Percentiles rank a stretch among this genome's conserved stretches.
Evolutionary conservation across 2,797 vertebrate species (phyloP).

Genomic region (Enteromius radiatus): DNA sequence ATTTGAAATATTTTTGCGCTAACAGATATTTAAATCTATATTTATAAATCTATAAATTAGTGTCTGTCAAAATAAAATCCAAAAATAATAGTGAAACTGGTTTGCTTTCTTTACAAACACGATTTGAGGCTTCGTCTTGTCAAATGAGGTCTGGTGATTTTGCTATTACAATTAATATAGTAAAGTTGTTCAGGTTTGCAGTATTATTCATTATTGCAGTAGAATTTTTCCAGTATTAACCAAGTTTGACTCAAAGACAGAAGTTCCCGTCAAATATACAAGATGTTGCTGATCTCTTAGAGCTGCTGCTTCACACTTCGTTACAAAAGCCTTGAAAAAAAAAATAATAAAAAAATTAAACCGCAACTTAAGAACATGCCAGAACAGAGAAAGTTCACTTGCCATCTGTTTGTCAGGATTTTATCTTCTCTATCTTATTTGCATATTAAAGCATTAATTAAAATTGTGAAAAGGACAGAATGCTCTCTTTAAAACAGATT

Average conservation of each 20-base stretch:
- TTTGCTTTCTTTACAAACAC: neutral
- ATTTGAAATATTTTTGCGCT: neutral
- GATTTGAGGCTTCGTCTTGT: neutral
- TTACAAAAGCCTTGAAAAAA: slow-evolving; percentile 75
- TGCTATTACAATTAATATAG: neutral
- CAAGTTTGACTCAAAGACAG: neutral
- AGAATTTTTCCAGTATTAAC: neutral
- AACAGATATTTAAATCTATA: neutral
- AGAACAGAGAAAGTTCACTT: slow-evolving; percentile 92
- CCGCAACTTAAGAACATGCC: slow-evolving; percentile 78
- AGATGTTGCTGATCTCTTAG: slow-evolving; percentile 30
- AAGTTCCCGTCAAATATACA: neutral
- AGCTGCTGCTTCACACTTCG: slow-evolving; percentile 49
- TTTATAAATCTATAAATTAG: neutral
- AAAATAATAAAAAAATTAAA: slow-evolving; percentile 78
- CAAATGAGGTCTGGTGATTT: neutral
- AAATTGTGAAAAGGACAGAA: slow-evolving; percentile 85
- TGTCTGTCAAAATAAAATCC: neutral
- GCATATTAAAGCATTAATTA: slow-evolving; percentile 99
- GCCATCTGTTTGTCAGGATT: slow-evolving; percentile 94
- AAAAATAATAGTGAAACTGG: neutral
- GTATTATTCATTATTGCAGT: neutral
- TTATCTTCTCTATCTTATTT: slow-evolving; percentile 93
- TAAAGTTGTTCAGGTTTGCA: neutral
- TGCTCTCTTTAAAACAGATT: slow-evolving; percentile 79